phyloP scores from a whole-genome alignment of 2,888 invertebrate species.

The Tanytarsus gracilentus region DNA sequence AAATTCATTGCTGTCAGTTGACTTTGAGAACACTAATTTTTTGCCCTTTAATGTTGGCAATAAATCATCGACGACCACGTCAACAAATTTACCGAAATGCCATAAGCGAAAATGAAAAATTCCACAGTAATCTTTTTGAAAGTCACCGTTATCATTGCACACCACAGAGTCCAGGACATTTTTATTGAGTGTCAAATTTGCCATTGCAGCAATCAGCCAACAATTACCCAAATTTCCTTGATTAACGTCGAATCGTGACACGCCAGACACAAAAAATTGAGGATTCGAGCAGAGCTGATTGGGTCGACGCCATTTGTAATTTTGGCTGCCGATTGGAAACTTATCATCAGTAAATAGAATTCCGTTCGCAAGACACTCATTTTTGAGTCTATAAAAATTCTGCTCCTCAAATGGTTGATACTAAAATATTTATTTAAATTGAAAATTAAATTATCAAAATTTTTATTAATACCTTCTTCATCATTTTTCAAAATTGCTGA shows the following conservation, averaged over 20 bases:
- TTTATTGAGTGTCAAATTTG: constrained; percentile 70
- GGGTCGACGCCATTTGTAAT: constrained; percentile 81
- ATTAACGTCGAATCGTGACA: constrained; percentile 86
- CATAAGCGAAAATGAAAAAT: constrained; percentile 64
- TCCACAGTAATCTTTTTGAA: constrained; percentile 74
- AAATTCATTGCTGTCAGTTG: constrained; percentile 72
- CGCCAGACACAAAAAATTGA: constrained; percentile 79
- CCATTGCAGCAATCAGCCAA: constrained; percentile 84
- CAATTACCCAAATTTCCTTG: constrained; percentile 91
- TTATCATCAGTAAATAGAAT: too few relatives aligned
- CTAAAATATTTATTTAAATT: too few relatives aligned
- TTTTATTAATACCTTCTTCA: too few relatives aligned
- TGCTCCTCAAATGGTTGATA: too few relatives aligned
- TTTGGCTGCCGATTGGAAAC: too few relatives aligned
- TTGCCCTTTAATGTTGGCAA: constrained; percentile 68
- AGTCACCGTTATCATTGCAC: constrained; percentile 80
- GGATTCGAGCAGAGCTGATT: constrained; percentile 77
- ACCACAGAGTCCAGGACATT: constrained; percentile 83
- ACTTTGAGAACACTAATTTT: constrained; percentile 70
- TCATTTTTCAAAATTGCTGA: too few relatives aligned
- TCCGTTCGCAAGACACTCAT: too few relatives aligned
- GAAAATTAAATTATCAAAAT: too few relatives aligned
- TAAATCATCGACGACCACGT: constrained; percentile 78
- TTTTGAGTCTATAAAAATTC: too few relatives aligned
- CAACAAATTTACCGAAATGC: constrained; percentile 81